These are phyloP conservation scores for Parnassius smintheus DNA, from an alignment of 2,888 invertebrate species.

Conservation along the genomic window DNA sequence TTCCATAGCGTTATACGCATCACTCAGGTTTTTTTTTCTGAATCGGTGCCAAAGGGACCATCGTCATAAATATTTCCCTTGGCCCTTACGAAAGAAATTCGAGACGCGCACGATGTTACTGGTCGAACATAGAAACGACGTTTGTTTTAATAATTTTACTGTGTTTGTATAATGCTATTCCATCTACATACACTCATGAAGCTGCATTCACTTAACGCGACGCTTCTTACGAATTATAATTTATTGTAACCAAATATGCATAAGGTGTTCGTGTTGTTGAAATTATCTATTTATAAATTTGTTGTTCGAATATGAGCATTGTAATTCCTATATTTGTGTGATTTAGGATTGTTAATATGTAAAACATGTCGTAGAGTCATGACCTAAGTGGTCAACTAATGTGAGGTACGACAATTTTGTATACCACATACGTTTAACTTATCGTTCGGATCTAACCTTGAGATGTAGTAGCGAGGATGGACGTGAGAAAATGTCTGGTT, in stretches of 20 bases:
- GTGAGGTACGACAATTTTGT: conserved; percentile 49
- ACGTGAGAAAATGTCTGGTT: conserved; percentile 59
- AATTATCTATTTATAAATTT: conserved; percentile 12
- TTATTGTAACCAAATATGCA: conserved; percentile 8
- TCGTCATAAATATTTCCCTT: conserved; percentile 25
- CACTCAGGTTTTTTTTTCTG: conserved; percentile 28
- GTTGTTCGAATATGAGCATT: conserved; percentile 5
- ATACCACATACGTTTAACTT: conserved; percentile 41
- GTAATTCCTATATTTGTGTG: conserved; percentile 18
- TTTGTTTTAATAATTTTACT: conserved; percentile 27
- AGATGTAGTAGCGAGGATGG: conserved; percentile 44
- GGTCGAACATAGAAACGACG: conserved; percentile 26
- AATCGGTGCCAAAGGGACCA: conserved; percentile 27
- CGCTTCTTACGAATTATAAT: conserved; percentile 25
- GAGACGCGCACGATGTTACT: conserved; percentile 20
- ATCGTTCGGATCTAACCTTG: conserved; percentile 66
- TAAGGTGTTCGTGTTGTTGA: conserved; percentile 1
- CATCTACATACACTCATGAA: conserved; percentile 16
- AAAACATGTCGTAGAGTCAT: conserved; percentile 47
- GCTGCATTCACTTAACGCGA: conserved; percentile 23
- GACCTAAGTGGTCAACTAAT: conserved; percentile 61
- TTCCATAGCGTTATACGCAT: conserved; percentile 24
- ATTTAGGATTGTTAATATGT: conserved; percentile 39
- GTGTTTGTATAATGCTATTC: conserved; percentile 28
- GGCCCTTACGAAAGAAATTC: conserved; percentile 28